These are phyloP conservation scores for Entomyzon cyanotis DNA, from an alignment of 2,113 vertebrate species.

Conservation along the genomic window DNA sequence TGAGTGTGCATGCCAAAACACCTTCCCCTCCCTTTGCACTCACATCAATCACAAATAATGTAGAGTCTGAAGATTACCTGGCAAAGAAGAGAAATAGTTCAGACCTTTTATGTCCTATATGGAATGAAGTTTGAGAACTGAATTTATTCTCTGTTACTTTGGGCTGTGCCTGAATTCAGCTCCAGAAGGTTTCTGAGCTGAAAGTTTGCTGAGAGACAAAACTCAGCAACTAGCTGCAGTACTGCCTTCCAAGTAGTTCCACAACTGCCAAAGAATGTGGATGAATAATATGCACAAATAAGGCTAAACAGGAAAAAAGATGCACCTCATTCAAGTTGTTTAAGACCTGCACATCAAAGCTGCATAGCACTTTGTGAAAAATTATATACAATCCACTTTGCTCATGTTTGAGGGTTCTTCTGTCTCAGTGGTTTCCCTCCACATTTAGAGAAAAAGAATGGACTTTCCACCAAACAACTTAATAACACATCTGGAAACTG, in stretches of 20 bases:
- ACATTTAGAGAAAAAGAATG: background rate
- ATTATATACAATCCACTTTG: background rate
- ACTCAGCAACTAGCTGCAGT: conserved; percentile 35
- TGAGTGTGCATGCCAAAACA: background rate
- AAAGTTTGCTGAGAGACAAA: too few relatives aligned
- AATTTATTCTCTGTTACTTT: conserved; percentile 17
- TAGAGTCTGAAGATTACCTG: background rate
- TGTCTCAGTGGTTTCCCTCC: background rate
- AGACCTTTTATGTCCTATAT: background rate
- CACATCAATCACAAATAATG: background rate
- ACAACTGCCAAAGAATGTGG: conserved; percentile 19
- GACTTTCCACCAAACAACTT: background rate
- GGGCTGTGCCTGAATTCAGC: background rate
- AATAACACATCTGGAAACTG: conserved; percentile 27
- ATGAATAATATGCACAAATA: conserved; percentile 10
- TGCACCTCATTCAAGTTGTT: background rate
- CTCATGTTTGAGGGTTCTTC: background rate
- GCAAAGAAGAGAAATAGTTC: background rate
- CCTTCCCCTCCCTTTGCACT: background rate
- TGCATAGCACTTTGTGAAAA: background rate
- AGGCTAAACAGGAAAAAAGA: conserved; percentile 33
- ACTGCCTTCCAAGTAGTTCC: conserved; percentile 43
- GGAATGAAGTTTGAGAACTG: conserved; percentile 8
- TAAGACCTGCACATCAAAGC: background rate
- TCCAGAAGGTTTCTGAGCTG: conserved; percentile 31